Evolutionary conservation across 2,888 invertebrate species (phyloP).

Genomic region (Eupsilia transversa): DNA sequence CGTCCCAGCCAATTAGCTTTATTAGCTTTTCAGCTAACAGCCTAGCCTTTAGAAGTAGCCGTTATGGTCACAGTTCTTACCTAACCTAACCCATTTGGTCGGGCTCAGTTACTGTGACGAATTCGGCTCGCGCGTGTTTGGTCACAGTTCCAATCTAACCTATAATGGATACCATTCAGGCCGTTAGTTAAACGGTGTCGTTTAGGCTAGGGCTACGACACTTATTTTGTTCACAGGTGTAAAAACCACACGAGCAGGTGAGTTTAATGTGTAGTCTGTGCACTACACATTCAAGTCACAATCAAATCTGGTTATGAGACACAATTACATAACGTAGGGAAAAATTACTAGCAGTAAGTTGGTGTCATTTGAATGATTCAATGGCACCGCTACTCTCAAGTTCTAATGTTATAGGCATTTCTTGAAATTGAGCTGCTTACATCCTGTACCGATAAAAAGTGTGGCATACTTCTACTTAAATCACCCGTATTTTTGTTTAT

Average conservation of each 20-base stretch:
- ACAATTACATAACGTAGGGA: neutral
- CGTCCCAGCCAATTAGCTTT: too few relatives aligned
- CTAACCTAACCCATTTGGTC: too few relatives aligned
- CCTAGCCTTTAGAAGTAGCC: too few relatives aligned
- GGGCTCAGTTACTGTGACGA: too few relatives aligned
- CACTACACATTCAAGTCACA: too few relatives aligned
- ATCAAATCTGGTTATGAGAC: neutral
- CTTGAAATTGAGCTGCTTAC: conserved; percentile 21
- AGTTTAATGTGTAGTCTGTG: neutral
- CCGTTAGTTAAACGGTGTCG: too few relatives aligned
- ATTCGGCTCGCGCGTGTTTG: too few relatives aligned
- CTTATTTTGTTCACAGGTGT: too few relatives aligned
- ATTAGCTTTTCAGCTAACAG: too few relatives aligned
- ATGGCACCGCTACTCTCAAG: neutral
- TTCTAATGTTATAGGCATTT: neutral
- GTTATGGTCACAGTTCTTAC: too few relatives aligned
- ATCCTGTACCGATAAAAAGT: conserved; percentile 49
- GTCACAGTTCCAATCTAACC: neutral
- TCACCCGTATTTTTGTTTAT: conserved; percentile 64
- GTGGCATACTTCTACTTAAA: conserved; percentile 43
- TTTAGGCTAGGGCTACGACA: too few relatives aligned
- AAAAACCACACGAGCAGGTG: neutral
- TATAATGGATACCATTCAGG: too few relatives aligned
- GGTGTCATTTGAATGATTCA: neutral
- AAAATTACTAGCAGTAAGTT: neutral